Conservation (phyloP, 2,888 invertebrate genomes). For the Galerucella pusilla region DNA sequence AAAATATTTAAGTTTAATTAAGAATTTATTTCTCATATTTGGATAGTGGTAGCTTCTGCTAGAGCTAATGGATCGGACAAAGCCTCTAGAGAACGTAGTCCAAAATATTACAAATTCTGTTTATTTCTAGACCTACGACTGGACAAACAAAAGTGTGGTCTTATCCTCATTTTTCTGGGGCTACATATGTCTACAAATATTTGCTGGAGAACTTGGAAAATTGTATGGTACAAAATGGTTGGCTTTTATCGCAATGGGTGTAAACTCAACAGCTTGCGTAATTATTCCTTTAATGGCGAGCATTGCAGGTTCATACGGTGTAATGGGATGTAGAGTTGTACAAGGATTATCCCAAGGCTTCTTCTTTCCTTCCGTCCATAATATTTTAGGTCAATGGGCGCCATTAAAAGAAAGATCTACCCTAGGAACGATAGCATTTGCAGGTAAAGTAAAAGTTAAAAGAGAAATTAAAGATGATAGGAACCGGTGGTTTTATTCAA, state of each 20-base stretch:
- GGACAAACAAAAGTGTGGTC: conserved; percentile 66
- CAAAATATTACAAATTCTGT: conserved; percentile 25
- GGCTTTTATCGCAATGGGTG: conserved; percentile 68
- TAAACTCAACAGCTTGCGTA: conserved; percentile 74
- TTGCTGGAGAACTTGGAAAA: conserved; percentile 77
- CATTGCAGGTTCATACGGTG: conserved; percentile 70
- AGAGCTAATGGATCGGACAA: too few species aligned
- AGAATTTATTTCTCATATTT: too few species aligned
- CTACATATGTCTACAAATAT: conserved; percentile 78
- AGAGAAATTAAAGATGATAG: too few species aligned
- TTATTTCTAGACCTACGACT: conserved; percentile 63
- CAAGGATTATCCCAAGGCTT: conserved; percentile 82
- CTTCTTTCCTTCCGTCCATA: conserved; percentile 78
- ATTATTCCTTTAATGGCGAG: conserved; percentile 75
- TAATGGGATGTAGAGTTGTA: conserved; percentile 74
- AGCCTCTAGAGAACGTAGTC: too few species aligned
- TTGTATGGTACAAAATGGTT: conserved; percentile 80
- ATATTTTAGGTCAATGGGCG: conserved; percentile 80
- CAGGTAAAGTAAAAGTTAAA: conserved; percentile 59
- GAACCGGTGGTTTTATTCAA: conserved; percentile 53
- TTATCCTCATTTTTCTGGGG: conserved; percentile 86
- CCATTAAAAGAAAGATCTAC: conserved; percentile 77
- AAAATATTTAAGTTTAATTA: too few species aligned
- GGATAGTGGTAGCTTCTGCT: too few species aligned
- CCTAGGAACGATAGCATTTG: conserved; percentile 75